phyloP scores from a whole-genome alignment of 2,113 vertebrate genomes.

The Xenopus tropicalis region DNA sequence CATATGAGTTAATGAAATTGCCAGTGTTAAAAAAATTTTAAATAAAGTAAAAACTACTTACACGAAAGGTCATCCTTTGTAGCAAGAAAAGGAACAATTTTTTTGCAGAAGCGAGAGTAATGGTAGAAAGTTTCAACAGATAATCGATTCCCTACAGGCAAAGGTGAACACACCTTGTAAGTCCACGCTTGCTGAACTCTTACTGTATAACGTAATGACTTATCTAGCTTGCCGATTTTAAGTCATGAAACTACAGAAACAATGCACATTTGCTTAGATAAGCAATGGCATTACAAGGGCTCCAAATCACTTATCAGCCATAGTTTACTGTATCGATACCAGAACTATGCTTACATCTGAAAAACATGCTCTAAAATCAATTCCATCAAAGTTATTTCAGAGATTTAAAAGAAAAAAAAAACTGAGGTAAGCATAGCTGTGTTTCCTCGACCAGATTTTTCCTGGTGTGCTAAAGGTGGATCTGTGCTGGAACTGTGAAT shows the following conservation, averaged over 20 bases:
- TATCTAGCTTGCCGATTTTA: too few relatives aligned
- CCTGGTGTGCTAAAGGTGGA: slow-evolving; percentile 1
- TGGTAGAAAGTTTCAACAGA: too few relatives aligned
- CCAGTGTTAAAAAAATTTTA: too few relatives aligned
- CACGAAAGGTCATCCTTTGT: slow-evolving; percentile 16
- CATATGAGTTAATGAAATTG: too few relatives aligned
- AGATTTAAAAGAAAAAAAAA: too few relatives aligned
- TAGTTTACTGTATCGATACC: neutral
- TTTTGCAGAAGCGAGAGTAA: neutral
- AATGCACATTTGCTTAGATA: slow-evolving; percentile 4
- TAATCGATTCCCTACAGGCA: neutral
- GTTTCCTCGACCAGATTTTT: neutral
- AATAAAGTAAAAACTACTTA: slow-evolving; percentile 14
- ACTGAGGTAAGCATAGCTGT: neutral
- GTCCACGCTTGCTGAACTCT: neutral
- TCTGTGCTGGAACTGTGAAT: neutral
- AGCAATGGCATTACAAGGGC: neutral
- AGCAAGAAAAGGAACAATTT: neutral
- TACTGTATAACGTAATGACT: neutral
- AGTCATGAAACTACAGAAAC: too few relatives aligned
- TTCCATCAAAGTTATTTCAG: too few relatives aligned
- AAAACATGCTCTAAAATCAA: too few relatives aligned
- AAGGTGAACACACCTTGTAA: neutral
- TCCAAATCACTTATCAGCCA: neutral
- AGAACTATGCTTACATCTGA: neutral